These are phyloP conservation scores for Microcebus tavaratra DNA, from an alignment of 2,113 vertebrate genomes.

Conservation along the genomic window DNA sequence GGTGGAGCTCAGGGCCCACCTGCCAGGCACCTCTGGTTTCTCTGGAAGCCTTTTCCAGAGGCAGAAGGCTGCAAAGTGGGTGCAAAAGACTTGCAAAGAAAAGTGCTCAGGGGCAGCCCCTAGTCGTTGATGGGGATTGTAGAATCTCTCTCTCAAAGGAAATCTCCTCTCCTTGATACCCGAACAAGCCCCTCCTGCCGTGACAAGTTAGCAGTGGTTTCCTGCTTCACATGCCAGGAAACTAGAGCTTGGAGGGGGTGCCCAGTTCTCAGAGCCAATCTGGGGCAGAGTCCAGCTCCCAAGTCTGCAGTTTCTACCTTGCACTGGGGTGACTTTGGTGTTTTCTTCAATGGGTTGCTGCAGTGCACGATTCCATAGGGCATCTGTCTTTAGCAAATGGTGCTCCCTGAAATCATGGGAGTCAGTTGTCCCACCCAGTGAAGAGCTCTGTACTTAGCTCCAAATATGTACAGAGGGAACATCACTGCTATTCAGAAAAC, in stretches of 20 bases:
- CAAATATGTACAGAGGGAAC: neutral
- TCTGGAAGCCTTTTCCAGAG: neutral
- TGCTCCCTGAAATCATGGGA: neutral
- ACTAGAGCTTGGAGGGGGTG: neutral
- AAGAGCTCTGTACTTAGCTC: neutral
- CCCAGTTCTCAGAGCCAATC: neutral
- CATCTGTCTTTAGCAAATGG: neutral
- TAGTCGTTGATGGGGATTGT: neutral
- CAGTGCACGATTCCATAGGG: neutral
- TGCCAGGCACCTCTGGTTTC: neutral
- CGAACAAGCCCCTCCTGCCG: neutral
- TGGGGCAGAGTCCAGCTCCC: neutral
- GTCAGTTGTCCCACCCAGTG: neutral
- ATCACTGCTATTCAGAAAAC: neutral
- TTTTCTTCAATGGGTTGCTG: neutral
- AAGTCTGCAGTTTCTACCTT: neutral
- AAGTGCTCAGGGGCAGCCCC: neutral
- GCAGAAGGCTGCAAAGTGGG: neutral
- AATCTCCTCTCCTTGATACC: neutral
- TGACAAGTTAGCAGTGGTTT: neutral
- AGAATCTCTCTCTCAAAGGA: neutral
- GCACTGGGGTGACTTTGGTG: neutral
- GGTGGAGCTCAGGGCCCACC: constrained; percentile 67
- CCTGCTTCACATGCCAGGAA: neutral
- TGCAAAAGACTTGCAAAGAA: neutral